A percentile compares a stretch with the other conserved stretches of the same genome.
phyloP scores from a whole-genome alignment of 2,888 invertebrate genomes.

The Argyra leucocephala region DNA sequence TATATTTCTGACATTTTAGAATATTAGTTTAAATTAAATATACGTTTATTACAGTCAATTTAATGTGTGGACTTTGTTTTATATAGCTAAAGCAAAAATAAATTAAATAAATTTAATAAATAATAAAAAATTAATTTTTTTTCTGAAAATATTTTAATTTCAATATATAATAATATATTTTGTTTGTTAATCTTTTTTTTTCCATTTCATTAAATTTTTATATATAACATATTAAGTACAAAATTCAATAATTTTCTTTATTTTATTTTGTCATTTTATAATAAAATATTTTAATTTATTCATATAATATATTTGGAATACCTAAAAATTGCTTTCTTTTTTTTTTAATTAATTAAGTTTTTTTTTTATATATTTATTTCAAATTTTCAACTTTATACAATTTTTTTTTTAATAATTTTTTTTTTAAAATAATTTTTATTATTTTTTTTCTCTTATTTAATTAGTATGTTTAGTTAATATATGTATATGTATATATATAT shows the following conservation, averaged over 20 bases:
- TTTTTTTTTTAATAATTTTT: too few species aligned
- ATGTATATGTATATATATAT: neutral
- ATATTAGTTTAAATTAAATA: too few species aligned
- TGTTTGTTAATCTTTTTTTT: neutral
- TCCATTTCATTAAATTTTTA: neutral
- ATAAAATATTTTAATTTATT: constrained; percentile 3
- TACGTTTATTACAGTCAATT: too few species aligned
- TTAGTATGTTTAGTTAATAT: neutral
- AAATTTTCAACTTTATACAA: too few species aligned
- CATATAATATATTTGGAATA: neutral
- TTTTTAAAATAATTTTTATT: too few species aligned
- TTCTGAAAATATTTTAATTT: constrained; percentile 3
- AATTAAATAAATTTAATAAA: neutral
- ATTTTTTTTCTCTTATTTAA: too few species aligned
- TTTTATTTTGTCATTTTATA: neutral
- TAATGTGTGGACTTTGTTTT: too few species aligned
- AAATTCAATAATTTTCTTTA: neutral
- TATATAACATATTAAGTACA: neutral
- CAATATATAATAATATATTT: neutral
- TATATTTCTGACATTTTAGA: too few species aligned
- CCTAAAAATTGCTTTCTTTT: neutral
- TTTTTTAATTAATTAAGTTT: too few species aligned
- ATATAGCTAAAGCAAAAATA: too few species aligned
- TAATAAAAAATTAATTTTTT: neutral
- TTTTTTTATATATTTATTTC: too few species aligned